Conservation (phyloP, 2,888 invertebrate species). For the Noctuana brunneofusca region DNA sequence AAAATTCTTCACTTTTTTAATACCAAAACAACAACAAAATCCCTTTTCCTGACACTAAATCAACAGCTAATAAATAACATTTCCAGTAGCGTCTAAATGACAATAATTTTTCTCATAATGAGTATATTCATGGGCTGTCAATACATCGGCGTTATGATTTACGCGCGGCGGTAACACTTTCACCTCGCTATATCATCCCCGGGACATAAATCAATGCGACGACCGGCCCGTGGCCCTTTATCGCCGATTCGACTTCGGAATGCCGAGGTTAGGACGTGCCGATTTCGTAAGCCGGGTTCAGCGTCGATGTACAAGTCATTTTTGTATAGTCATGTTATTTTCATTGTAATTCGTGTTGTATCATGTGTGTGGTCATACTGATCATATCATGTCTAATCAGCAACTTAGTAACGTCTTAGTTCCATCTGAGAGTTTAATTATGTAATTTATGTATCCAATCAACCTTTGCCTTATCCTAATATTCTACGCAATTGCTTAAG, state of each 20-base stretch:
- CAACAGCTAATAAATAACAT: constrained; percentile 17
- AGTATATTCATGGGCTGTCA: constrained; percentile 75
- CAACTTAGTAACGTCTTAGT: too few species aligned
- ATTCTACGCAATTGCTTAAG: neutral
- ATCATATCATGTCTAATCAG: too few species aligned
- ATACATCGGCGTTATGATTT: constrained; percentile 73
- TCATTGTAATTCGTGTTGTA: neutral
- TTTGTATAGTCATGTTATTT: neutral
- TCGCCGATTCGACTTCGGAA: constrained; percentile 46
- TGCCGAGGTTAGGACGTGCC: constrained; percentile 31
- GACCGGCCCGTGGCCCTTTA: constrained; percentile 50
- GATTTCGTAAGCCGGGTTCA: constrained; percentile 19
- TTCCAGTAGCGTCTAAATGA: constrained; percentile 44
- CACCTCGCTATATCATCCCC: constrained; percentile 57
- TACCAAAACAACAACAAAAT: neutral
- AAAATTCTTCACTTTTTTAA: too few species aligned
- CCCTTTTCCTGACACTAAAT: neutral
- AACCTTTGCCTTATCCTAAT: neutral
- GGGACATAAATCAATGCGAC: constrained; percentile 73
- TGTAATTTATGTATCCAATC: too few species aligned
- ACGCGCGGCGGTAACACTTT: constrained; percentile 70
- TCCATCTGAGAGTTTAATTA: too few species aligned
- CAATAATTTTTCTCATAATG: constrained; percentile 61
- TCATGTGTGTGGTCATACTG: too few species aligned
- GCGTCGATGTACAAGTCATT: neutral